These are phyloP conservation scores for Drosophila kambysellisi DNA, from an alignment of 2,888 invertebrate species.

Conservation along the genomic window DNA sequence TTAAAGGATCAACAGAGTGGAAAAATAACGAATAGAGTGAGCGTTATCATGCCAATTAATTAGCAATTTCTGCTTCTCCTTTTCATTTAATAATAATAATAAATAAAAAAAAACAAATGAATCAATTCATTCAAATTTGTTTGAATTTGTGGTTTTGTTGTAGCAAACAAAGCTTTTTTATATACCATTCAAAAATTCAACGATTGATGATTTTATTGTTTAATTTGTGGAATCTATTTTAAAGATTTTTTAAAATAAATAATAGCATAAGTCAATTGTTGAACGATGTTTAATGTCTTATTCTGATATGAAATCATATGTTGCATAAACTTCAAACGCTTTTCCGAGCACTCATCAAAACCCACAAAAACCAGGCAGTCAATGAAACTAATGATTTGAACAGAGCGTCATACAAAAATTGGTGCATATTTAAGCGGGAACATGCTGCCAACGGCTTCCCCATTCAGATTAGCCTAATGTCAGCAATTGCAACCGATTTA, in stretches of 20 bases:
- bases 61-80: neutral
- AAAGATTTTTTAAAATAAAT: neutral
- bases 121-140: neutral
- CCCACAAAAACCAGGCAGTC: slow-evolving; percentile 37
- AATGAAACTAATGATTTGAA: slow-evolving; percentile 48
- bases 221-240: too few species aligned
- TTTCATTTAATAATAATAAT: neutral
- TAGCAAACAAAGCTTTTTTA: neutral
- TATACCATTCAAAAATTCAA: neutral
- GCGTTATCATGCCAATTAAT: slow-evolving; percentile 4
- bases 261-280: neutral
- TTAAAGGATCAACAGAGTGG: slow-evolving; percentile 55
- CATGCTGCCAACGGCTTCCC: slow-evolving; percentile 9
- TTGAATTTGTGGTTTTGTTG: slow-evolving; percentile 10
- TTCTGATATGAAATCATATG: slow-evolving; percentile 47
- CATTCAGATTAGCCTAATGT: slow-evolving; percentile 9
- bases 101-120: too few species aligned
- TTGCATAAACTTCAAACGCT: slow-evolving; percentile 49
- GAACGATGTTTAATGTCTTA: slow-evolving; percentile 32
- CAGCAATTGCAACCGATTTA: neutral
- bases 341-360: slow-evolving; percentile 61
- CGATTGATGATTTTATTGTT: neutral
- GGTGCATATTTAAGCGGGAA: slow-evolving; percentile 33
- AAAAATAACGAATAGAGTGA: slow-evolving; percentile 5
- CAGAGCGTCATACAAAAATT: slow-evolving; percentile 35